These are phyloP conservation scores for Oxyura jamaicensis DNA, from an alignment of 2,113 vertebrate species.

Conservation along the genomic window DNA sequence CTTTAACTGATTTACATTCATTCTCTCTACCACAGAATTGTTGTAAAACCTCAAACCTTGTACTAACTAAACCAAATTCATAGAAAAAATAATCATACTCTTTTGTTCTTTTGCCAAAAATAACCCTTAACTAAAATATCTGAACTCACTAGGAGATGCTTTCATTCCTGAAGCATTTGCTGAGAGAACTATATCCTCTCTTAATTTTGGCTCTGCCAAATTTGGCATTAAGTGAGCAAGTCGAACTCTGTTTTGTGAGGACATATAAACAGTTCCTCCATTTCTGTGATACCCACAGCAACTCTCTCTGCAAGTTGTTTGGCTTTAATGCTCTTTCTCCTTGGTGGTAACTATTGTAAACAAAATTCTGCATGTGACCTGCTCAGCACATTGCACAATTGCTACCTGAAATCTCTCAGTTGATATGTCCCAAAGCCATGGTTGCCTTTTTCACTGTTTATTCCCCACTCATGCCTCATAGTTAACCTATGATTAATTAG, in stretches of 20 bases:
- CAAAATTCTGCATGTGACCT: background rate
- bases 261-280: background rate
- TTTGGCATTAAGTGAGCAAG: background rate
- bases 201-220: background rate
- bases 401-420: background rate
- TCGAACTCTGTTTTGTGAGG: background rate
- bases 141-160: background rate
- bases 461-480: background rate
- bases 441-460: background rate
- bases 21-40: background rate
- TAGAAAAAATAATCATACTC: background rate
- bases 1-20: background rate
- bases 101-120: background rate
- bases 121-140: background rate
- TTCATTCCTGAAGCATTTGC: background rate
- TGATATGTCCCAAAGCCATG: background rate
- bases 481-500: background rate
- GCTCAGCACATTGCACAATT: background rate
- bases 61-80: background rate
- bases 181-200: background rate
- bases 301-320: background rate
- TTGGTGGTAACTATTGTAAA: background rate
- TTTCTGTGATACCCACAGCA: background rate
- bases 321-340: background rate
- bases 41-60: background rate